Evolutionary conservation across 2,113 vertebrate species (phyloP).

Genomic region (Bufo gargarizans): DNA sequence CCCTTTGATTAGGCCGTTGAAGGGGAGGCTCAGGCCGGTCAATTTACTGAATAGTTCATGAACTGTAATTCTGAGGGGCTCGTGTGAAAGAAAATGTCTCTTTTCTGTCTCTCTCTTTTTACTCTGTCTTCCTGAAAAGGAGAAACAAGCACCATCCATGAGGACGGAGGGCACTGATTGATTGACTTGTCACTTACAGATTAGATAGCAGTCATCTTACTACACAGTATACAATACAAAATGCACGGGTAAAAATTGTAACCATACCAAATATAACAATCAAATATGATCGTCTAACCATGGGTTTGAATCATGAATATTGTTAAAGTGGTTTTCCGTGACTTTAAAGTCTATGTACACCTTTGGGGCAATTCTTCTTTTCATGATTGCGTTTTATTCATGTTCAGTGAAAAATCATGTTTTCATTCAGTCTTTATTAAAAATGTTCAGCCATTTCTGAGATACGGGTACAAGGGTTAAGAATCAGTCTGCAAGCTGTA

Average conservation of each 20-base stretch:
- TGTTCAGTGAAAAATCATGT: too few relatives aligned
- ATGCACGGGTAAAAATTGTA: background rate
- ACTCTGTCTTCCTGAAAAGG: conserved; percentile 60
- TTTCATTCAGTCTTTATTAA: too few relatives aligned
- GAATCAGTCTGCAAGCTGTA: too few relatives aligned
- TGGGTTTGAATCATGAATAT: background rate
- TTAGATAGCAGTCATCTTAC: conserved; percentile 66
- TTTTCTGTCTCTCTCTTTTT: conserved; percentile 60
- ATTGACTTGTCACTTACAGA: conserved; percentile 67
- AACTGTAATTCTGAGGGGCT: conserved; percentile 86
- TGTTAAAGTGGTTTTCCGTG: background rate
- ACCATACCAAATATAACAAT: background rate
- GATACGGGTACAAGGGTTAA: too few relatives aligned
- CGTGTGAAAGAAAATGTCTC: conserved; percentile 80
- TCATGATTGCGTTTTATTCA: too few relatives aligned
- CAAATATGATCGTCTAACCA: background rate
- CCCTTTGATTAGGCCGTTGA: conserved; percentile 98
- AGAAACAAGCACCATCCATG: conserved; percentile 69
- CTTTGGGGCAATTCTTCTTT: too few relatives aligned
- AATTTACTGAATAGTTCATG: conserved; percentile 89
- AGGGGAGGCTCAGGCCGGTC: conserved; percentile 91
- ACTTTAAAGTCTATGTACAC: too few relatives aligned
- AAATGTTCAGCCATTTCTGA: too few relatives aligned
- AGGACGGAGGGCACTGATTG: conserved; percentile 60
- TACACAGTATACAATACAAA: conserved; percentile 65